phyloP scores from a whole-genome alignment of 2,888 invertebrate genomes.

The Euzetes globulus region DNA sequence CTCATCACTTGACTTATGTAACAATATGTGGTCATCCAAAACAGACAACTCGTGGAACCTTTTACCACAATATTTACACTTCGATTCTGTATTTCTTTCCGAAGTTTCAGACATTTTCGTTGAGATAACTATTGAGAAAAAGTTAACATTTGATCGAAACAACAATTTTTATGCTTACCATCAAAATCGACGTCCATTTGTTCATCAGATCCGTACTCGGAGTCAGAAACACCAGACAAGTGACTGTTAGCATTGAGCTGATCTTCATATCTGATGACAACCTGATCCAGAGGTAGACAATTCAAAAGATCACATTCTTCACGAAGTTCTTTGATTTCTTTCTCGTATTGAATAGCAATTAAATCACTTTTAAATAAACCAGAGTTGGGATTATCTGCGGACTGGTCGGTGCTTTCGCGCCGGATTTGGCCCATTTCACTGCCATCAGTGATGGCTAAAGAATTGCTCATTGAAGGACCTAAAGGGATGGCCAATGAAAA shows the following conservation, averaged over 20 bases:
- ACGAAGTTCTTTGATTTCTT: not conserved
- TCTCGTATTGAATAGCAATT: conserved; percentile 6
- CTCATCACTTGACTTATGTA: not conserved
- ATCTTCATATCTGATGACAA: not conserved
- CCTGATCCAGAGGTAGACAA: not conserved
- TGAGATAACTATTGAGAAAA: not conserved
- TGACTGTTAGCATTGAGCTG: not conserved
- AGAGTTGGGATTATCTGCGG: not conserved
- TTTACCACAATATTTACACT: conserved; percentile 10
- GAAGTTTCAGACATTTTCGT: not conserved
- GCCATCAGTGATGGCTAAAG: too few relatives aligned
- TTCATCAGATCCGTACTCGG: not conserved
- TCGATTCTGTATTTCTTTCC: not conserved
- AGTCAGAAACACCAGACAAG: not conserved
- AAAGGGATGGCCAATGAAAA: not conserved
- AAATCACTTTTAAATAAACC: conserved; percentile 1
- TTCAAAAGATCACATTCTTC: not conserved
- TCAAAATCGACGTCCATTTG: not conserved
- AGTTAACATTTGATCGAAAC: not conserved
- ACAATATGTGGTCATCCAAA: not conserved
- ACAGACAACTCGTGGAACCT: not conserved
- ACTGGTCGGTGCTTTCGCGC: not conserved
- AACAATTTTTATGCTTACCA: not conserved
- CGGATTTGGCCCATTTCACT: too few relatives aligned
- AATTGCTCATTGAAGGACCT: not conserved